A percentile compares a stretch with the other conserved stretches of the same genome.
phyloP scores from a whole-genome alignment of 2,113 vertebrate species.

The Cercopithecus mona region DNA sequence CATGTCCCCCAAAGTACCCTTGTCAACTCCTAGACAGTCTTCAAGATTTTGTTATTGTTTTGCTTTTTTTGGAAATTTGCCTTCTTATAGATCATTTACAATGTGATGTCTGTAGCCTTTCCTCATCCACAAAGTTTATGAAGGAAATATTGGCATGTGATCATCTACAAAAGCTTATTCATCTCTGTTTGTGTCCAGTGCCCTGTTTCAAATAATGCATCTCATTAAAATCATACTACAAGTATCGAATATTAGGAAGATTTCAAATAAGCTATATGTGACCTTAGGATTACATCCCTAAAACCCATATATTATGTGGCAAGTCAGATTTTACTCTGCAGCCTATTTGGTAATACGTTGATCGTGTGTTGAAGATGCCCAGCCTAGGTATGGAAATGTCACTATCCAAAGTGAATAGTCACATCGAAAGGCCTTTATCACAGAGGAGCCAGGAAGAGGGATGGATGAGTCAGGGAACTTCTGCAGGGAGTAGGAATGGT shows the following conservation, averaged over 20 bases:
- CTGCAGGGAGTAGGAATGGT: background rate
- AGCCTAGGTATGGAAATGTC: background rate
- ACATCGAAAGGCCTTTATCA: background rate
- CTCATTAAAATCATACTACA: background rate
- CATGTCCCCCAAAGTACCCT: background rate
- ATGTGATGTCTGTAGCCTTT: background rate
- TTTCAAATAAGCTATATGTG: background rate
- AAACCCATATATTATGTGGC: too few relatives aligned
- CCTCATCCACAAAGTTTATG: background rate
- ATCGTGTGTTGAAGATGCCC: background rate
- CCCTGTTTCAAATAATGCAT: background rate
- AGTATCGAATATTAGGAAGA: too few relatives aligned
- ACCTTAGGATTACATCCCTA: too few relatives aligned
- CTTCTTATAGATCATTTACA: background rate
- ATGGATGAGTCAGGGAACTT: background rate
- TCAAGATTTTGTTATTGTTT: background rate
- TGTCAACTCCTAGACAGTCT: background rate
- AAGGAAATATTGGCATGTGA: background rate
- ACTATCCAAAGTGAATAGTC: background rate
- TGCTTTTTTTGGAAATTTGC: background rate
- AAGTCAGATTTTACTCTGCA: background rate
- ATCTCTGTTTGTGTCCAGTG: background rate
- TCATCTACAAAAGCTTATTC: background rate
- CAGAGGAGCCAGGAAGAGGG: too few relatives aligned
- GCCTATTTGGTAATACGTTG: background rate